Percentiles rank a stretch among this genome's conserved stretches.
Conservation (phyloP, 1,140 invertebrate genomes). For the Drosophila parvula region DNA sequence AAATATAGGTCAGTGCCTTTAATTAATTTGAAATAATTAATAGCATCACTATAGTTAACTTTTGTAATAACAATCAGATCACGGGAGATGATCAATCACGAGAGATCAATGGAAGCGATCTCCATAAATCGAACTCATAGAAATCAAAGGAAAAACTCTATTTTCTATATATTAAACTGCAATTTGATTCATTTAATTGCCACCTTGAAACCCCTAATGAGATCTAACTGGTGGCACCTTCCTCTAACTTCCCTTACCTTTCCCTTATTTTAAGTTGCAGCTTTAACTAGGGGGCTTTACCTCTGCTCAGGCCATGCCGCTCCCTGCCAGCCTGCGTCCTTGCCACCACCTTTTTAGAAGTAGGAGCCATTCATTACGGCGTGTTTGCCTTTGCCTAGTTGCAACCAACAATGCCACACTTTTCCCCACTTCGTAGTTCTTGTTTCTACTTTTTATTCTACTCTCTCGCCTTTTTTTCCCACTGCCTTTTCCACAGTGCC, state of each 20-base stretch:
- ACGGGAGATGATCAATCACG: no score
- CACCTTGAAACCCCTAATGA: constrained; percentile 5
- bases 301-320: neutral
- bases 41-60: no score
- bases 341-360: constrained; percentile 25
- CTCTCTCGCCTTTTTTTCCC: constrained; percentile 5
- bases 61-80: no score
- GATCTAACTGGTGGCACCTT: neutral
- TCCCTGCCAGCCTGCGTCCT: constrained; percentile 39
- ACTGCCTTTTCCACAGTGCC: constrained; percentile 14
- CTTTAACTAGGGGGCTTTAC: constrained; percentile 9
- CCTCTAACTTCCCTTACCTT: neutral
- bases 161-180: no score
- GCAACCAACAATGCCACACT: constrained; percentile 66
- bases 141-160: no score
- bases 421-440: constrained; percentile 53
- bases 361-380: constrained; percentile 69
- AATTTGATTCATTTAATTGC: neutral
- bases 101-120: no score
- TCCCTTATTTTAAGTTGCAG: neutral
- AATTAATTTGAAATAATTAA: no score
- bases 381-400: constrained; percentile 61
- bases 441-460: constrained; percentile 26
- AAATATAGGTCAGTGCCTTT: no score
- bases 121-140: no score